phyloP scores from a whole-genome alignment of 2,888 invertebrate genomes.

The Trissonchulus latispiculum region DNA sequence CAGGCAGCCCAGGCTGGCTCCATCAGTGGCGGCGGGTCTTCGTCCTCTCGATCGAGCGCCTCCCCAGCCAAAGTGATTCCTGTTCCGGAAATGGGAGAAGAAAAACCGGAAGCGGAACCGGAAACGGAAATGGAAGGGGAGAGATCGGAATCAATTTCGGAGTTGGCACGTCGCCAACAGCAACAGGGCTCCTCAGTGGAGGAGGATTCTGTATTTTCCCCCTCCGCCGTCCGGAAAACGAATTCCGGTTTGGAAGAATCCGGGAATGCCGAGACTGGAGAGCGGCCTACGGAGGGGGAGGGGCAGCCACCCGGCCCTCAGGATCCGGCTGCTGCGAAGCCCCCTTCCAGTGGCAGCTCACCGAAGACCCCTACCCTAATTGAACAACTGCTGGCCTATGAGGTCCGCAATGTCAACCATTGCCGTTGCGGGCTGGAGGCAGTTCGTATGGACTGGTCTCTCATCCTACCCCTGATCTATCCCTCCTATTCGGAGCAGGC shows the following conservation, averaged over 20 bases:
- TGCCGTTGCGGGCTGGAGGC: background rate
- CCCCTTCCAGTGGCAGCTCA: too few relatives aligned
- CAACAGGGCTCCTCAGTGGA: background rate
- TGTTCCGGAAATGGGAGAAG: background rate
- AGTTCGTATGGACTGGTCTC: background rate
- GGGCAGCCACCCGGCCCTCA: too few relatives aligned
- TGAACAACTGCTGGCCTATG: background rate
- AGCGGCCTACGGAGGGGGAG: too few relatives aligned
- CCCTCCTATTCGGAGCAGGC: background rate
- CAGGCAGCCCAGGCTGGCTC: background rate
- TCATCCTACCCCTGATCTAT: background rate
- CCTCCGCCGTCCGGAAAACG: background rate
- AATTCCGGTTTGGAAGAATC: background rate
- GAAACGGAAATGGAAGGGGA: background rate
- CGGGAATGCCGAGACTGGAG: too few relatives aligned
- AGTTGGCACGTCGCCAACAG: background rate
- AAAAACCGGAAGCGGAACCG: background rate
- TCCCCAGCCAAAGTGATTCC: too few relatives aligned
- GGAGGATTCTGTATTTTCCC: background rate
- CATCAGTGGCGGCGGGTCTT: too few relatives aligned
- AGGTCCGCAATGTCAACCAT: background rate
- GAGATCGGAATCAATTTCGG: background rate
- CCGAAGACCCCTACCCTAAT: background rate
- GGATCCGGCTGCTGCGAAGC: too few relatives aligned
- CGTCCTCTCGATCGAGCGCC: background rate